Percentiles rank a stretch among this genome's conserved stretches.
These are phyloP conservation scores for Daphoenositta chrysoptera DNA, from an alignment of 2,113 vertebrate species.

Conservation along the genomic window DNA sequence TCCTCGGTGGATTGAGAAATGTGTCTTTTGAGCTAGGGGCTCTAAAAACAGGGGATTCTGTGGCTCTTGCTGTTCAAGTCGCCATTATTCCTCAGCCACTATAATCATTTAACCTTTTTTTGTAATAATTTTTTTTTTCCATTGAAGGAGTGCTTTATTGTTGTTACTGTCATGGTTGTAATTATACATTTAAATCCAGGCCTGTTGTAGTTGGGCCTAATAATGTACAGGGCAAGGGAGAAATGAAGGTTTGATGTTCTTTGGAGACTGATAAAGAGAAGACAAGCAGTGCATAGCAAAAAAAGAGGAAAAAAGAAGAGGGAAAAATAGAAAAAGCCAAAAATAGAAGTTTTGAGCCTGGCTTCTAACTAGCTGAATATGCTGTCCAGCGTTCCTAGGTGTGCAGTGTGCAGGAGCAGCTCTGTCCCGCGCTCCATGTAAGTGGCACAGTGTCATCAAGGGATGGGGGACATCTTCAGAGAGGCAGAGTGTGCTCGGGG, in stretches of 20 bases:
- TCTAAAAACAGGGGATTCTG: background rate
- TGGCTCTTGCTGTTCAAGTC: background rate
- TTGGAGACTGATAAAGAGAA: background rate
- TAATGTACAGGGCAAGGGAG: background rate
- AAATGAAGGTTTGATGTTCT: conserved; percentile 29
- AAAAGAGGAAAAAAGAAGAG: background rate
- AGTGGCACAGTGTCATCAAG: background rate
- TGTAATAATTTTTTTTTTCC: background rate
- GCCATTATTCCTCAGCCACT: background rate
- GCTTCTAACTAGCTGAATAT: background rate
- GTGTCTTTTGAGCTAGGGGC: background rate
- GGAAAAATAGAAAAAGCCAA: background rate
- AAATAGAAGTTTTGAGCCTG: conserved; percentile 7
- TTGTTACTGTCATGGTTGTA: background rate
- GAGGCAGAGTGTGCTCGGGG: fast-evolving
- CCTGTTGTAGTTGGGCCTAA: background rate
- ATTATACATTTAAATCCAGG: background rate
- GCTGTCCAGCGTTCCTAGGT: background rate
- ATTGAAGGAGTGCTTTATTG: conserved; percentile 2
- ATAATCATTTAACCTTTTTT: background rate
- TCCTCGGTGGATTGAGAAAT: conserved; percentile 27
- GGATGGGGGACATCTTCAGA: background rate
- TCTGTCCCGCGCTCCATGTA: fast-evolving
- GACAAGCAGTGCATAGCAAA: background rate
- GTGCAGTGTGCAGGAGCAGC: background rate